Base-by-base conservation (phyloP, 2,888 invertebrate genomes). In the Hirtodrosophila confusa region DNA sequence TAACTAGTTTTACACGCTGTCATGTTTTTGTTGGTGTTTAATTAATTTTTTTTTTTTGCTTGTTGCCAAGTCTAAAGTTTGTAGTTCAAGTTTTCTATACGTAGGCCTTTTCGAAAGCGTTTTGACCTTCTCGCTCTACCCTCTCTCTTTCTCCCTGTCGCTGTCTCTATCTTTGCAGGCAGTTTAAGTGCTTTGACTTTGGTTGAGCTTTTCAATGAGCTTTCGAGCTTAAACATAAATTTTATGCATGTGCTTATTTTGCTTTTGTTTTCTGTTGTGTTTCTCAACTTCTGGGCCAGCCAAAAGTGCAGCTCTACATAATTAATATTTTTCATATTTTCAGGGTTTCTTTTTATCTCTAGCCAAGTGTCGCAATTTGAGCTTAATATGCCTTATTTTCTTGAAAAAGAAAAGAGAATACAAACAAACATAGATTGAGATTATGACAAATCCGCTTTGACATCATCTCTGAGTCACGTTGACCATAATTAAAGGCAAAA, bases 1-100 rank as follows among this genome's bases (percentile, higher is more conserved):
- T 78, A 82, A 82, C 82, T 85, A 85, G 85, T 76, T 78, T 85
- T 78, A 71, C 74, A 76, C 69, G 57, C 67, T 76, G 67, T 72
- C 70, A 61, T 70, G 65, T 58, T 60, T 48, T n/a, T 49, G 43
- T 58, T 27, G 27, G 5, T 27, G 27, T 27, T 27, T 27, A 17
- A 17, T 27, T 27, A 27, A 5, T n/a, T 36, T 41, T 27, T 40
- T 57, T 29, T 49, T 45, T 31, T 44, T 29, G 57, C 54, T 53
- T 71, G 67, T 55, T 68, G 71, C 71, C 71, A 71, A 68, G 77
- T 83, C 71, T 77, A 75, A 77, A 77, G 80, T 83, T 77, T 79
- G 74, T 77, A 83, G 80, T 79, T 83, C 65, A 83, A 79, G 78
- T 78, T 69, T 69, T 65, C 17, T 1, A 56, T 71, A 54, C 50